These are phyloP conservation scores for Heliconius nattereri DNA, from an alignment of 1,140 invertebrate species.

Conservation along the genomic window DNA sequence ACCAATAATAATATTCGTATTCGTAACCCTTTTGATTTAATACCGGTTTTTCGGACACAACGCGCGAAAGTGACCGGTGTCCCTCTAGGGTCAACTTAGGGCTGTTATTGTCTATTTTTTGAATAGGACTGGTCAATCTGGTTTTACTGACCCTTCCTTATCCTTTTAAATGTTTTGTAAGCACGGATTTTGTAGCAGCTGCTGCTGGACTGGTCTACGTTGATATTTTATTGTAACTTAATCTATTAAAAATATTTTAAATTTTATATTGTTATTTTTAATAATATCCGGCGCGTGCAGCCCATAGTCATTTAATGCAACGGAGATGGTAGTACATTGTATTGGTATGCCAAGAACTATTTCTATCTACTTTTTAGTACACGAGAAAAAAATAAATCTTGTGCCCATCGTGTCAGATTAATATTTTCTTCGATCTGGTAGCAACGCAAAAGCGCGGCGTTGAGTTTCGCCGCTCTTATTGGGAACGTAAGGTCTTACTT, in stretches of 20 bases:
- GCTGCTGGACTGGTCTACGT: slow-evolving; percentile 51
- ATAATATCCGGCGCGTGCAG: background rate
- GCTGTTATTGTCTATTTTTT: slow-evolving; percentile 71
- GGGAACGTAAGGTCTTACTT: too few relatives aligned
- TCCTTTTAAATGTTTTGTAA: slow-evolving; percentile 58
- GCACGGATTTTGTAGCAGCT: slow-evolving; percentile 63
- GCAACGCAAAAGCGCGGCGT: too few relatives aligned
- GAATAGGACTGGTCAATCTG: slow-evolving; percentile 75
- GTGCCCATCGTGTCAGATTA: too few relatives aligned
- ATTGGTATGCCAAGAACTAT: background rate
- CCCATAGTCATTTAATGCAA: background rate
- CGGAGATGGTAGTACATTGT: background rate
- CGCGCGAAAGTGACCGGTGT: slow-evolving; percentile 69
- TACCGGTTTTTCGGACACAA: slow-evolving; percentile 68
- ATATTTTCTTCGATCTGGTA: too few relatives aligned
- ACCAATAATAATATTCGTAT: slow-evolving; percentile 60
- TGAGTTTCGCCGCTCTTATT: too few relatives aligned
- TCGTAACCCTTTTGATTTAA: slow-evolving; percentile 61
- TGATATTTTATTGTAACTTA: slow-evolving; percentile 43
- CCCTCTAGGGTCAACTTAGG: slow-evolving; percentile 70
- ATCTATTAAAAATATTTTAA: background rate
- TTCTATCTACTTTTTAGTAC: too few relatives aligned
- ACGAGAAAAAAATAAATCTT: too few relatives aligned
- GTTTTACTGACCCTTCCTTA: slow-evolving; percentile 77
- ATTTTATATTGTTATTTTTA: background rate